Evolutionary conservation across 2,797 vertebrate species (phyloP).

Genomic region (Propithecus deckenii): DNA sequence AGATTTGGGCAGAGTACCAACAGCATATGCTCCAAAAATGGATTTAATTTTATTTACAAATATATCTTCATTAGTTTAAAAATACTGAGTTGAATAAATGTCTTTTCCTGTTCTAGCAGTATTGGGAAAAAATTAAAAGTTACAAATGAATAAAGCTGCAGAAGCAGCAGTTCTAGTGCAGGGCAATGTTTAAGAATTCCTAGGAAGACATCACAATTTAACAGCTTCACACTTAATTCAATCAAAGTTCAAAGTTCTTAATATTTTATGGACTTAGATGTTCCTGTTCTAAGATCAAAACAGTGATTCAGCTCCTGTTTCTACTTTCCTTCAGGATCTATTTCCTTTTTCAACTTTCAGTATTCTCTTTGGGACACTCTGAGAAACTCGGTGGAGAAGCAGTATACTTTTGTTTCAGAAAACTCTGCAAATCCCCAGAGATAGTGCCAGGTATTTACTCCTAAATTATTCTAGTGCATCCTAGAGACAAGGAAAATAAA

Average conservation of each 20-base stretch:
- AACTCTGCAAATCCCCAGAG: neutral
- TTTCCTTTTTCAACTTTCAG: neutral
- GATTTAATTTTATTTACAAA: neutral
- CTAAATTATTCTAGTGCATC: neutral
- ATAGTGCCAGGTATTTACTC: neutral
- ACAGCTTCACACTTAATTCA: neutral
- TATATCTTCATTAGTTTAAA: neutral
- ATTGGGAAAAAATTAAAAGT: neutral
- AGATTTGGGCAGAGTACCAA: neutral
- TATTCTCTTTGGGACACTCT: neutral
- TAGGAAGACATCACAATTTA: neutral
- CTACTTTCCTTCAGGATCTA: neutral
- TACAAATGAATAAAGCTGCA: neutral
- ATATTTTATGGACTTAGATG: neutral
- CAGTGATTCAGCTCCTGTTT: neutral
- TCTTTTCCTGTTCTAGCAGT: neutral
- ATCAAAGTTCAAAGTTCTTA: neutral
- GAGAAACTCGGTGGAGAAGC: neutral
- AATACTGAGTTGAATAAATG: neutral
- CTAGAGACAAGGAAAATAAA: neutral
- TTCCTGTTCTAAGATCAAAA: neutral
- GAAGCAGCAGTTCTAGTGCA: neutral
- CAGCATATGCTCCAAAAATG: neutral
- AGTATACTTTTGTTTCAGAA: neutral
- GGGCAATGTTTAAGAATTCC: neutral